These are phyloP conservation scores for Zosterops pallidus DNA, from an alignment of 2,113 vertebrate genomes.

Conservation along the genomic window DNA sequence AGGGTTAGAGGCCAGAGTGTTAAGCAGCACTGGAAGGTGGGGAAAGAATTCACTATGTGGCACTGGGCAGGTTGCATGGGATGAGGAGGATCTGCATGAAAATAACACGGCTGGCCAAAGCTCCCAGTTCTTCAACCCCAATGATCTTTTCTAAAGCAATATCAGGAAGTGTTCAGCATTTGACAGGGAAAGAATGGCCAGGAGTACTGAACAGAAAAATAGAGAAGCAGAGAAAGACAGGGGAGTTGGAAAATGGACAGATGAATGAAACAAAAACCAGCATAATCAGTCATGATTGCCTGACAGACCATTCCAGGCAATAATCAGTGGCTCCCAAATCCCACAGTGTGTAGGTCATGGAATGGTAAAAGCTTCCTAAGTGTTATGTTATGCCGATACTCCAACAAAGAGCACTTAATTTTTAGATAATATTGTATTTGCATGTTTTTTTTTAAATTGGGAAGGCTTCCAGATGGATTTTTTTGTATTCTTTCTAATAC, in stretches of 20 bases:
- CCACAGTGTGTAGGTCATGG: neutral
- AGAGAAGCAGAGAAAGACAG: neutral
- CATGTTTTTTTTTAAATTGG: neutral
- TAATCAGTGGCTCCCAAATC: neutral
- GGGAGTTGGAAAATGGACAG: neutral
- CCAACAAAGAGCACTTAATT: neutral
- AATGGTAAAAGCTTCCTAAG: neutral
- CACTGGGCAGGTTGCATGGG: neutral
- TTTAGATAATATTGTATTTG: slow-evolving; percentile 1
- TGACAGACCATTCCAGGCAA: neutral
- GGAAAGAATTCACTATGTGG: neutral
- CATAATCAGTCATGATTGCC: neutral
- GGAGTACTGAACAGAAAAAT: neutral
- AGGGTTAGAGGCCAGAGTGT: neutral
- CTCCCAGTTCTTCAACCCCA: neutral
- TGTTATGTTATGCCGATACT: neutral
- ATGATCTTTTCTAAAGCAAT: neutral
- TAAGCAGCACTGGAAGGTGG: neutral
- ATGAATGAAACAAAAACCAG: neutral
- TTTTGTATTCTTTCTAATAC: slow-evolving; percentile 40
- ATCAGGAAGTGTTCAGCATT: neutral
- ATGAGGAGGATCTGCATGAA: neutral
- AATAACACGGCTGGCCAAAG: neutral
- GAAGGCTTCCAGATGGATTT: slow-evolving; percentile 20
- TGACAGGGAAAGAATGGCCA: neutral